A percentile compares a stretch with the other conserved stretches of the same genome.
Conservation (phyloP, 2,113 vertebrate species). For the Copsychus sechellarum region DNA sequence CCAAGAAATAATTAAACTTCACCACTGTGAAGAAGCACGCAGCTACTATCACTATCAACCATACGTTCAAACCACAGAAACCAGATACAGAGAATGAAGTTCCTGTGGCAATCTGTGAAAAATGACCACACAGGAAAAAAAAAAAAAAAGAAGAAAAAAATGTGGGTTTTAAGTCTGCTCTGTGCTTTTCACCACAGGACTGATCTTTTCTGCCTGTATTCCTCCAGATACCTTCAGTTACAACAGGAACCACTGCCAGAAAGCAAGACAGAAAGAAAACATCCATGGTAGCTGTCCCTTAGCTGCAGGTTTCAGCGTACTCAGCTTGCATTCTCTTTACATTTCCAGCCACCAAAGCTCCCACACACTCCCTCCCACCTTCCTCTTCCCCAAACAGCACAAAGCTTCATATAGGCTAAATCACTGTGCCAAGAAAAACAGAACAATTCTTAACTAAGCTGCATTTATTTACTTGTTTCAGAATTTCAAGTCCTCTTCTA, state of each 20-base stretch:
- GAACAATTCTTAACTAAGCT: neutral
- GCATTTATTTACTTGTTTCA: conserved; percentile 23
- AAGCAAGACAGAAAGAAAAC: neutral
- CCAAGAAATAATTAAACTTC: neutral
- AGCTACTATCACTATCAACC: neutral
- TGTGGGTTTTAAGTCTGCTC: neutral
- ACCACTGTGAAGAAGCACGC: neutral
- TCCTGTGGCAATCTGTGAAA: neutral
- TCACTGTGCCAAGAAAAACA: neutral
- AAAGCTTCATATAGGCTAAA: neutral
- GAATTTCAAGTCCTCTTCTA: neutral
- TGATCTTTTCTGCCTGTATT: neutral
- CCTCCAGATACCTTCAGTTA: neutral
- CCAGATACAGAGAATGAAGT: neutral
- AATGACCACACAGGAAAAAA: neutral
- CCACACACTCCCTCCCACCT: conserved; percentile 14
- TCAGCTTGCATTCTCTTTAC: conserved; percentile 55
- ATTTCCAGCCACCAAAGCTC: conserved; percentile 55
- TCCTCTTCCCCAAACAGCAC: conserved; percentile 46
- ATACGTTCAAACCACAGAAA: neutral
- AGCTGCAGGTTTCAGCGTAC: neutral
- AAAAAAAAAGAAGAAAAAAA: neutral
- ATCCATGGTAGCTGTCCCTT: neutral
- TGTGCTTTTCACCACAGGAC: neutral
- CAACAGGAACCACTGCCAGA: neutral